phyloP scores from a whole-genome alignment of 2,797 vertebrate genomes.

The Pangasius macronema region DNA sequence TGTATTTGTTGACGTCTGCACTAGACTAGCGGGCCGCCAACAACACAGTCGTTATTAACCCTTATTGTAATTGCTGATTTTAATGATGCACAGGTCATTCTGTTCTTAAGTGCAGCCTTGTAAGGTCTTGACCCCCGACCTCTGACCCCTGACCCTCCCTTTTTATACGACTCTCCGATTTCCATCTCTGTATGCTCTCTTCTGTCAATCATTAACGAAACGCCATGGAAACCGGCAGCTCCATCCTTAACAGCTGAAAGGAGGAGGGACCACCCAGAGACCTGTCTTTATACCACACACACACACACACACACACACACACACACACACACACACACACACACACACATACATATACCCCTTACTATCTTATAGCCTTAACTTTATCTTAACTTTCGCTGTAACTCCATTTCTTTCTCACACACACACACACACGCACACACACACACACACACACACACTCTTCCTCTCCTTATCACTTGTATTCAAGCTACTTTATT shows the following conservation, averaged over 20 bases:
- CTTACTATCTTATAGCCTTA: neutral
- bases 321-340: constrained; percentile 5
- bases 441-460: neutral
- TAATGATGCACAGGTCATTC: neutral
- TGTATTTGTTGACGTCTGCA: neutral
- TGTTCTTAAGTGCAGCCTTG: neutral
- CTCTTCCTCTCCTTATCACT: neutral
- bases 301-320: constrained; percentile 14
- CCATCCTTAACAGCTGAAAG: constrained; percentile 3
- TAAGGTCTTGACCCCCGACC: constrained; percentile 32
- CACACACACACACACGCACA: neutral
- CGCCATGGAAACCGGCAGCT: constrained; percentile 37
- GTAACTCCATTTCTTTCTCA: neutral
- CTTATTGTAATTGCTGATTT: neutral
- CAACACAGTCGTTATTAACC: neutral
- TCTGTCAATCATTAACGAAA: constrained; percentile 55
- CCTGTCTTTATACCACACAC: constrained; percentile 5
- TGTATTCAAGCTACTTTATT: constrained; percentile 18
- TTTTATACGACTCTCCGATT: constrained; percentile 32
- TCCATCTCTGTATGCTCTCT: constrained; percentile 30
- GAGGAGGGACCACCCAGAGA: constrained; percentile 1
- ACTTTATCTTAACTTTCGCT: neutral
- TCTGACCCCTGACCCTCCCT: neutral
- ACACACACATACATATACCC: neutral
- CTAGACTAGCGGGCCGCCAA: neutral